A percentile compares a stretch with the other conserved stretches of the same genome.
Evolutionary conservation across 2,888 invertebrate genomes (phyloP).

Genomic region (Dorcus hopei): DNA sequence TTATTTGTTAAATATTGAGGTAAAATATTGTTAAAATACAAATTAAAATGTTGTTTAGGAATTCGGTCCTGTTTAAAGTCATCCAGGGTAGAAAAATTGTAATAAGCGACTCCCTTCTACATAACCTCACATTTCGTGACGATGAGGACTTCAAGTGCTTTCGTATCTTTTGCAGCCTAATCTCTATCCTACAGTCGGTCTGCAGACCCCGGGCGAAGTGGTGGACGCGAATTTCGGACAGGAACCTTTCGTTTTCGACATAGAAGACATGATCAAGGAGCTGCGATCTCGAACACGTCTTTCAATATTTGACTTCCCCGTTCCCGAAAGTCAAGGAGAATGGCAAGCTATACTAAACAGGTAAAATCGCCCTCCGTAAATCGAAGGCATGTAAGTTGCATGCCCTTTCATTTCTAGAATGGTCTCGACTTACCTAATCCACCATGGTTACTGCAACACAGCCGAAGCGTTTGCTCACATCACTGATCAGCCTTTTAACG

Average conservation of each 20-base stretch:
- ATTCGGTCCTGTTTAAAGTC: too few species aligned
- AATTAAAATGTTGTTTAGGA: too few species aligned
- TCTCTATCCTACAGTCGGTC: slow-evolving; percentile 95
- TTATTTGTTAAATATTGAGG: too few species aligned
- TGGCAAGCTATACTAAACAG: slow-evolving; percentile 91
- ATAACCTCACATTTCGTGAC: too few species aligned
- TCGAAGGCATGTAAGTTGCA: slow-evolving; percentile 3
- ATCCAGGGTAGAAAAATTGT: too few species aligned
- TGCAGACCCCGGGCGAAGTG: slow-evolving; percentile 97
- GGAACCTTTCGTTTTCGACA: slow-evolving; percentile 95
- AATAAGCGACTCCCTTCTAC: too few species aligned
- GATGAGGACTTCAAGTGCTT: too few species aligned
- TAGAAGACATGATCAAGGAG: slow-evolving; percentile 94
- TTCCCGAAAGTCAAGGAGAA: slow-evolving; percentile 82
- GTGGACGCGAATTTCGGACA: slow-evolving; percentile 99
- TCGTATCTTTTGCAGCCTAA: slow-evolving; percentile 63
- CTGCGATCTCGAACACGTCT: slow-evolving; percentile 77
- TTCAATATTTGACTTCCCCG: slow-evolving; percentile 84
- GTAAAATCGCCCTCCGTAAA: slow-evolving; percentile 51
- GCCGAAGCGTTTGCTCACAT: slow-evolving; percentile 93
- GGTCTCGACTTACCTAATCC: slow-evolving; percentile 95
- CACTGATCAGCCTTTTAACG: slow-evolving; percentile 85
- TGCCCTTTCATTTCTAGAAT: slow-evolving; percentile 62
- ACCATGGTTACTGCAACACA: slow-evolving; percentile 95
- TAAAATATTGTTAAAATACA: too few species aligned